A percentile compares a stretch with the other conserved stretches of the same genome.
Evolutionary conservation across 2,113 vertebrate genomes (phyloP).

Genomic region (Pleuronectes platessa): DNA sequence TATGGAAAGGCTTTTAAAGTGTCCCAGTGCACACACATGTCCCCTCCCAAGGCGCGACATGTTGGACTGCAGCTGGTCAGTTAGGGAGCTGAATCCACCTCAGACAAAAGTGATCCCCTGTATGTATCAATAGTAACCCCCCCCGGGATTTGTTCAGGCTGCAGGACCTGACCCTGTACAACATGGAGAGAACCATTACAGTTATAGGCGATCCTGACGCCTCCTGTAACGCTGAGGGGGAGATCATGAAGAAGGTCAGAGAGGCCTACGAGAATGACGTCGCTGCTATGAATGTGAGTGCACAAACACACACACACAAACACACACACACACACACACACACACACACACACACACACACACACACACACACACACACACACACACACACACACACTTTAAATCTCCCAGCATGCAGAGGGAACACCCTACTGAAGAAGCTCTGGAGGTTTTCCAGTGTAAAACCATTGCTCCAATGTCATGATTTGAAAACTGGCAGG

Average conservation of each 20-base stretch:
- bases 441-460: not conserved
- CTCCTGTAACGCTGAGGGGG: conserved; percentile 91
- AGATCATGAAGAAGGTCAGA: conserved; percentile 95
- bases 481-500: not conserved
- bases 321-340: not conserved
- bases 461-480: not conserved
- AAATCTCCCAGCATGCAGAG: not conserved
- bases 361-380: no score
- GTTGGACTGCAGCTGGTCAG: not conserved
- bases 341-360: not conserved
- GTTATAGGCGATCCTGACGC: conserved; percentile 90
- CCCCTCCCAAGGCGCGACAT: not conserved
- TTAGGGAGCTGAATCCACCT: not conserved
- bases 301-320: not conserved
- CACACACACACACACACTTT: no score
- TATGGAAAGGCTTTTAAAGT: no score
- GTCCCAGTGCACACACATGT: no score
- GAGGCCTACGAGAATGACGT: conserved; percentile 98
- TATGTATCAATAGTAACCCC: not conserved
- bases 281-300: conserved; percentile 95
- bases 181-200: conserved; percentile 94
- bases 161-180: conserved; percentile 94
- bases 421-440: not conserved
- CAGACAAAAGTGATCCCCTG: not conserved
- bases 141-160: conserved; percentile 76